Evolutionary conservation across 2,113 vertebrate species (phyloP).

Genomic region (Malurus elegans): DNA sequence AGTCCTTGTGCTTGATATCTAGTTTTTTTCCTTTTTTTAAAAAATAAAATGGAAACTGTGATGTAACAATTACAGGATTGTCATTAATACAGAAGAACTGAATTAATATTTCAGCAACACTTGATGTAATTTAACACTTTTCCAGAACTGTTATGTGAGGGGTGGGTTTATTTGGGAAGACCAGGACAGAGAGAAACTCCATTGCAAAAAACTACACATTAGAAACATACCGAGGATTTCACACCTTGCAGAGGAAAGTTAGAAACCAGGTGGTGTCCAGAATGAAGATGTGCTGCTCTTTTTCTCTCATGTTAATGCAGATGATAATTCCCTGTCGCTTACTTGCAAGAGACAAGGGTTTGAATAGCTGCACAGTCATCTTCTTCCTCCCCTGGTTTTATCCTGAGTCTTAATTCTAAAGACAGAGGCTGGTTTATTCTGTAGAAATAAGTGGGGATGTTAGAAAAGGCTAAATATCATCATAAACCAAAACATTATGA

Average conservation of each 20-base stretch:
- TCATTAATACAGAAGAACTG: neutral
- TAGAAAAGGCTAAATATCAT: conserved; percentile 73
- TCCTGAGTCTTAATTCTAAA: conserved; percentile 53
- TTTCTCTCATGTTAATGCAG: neutral
- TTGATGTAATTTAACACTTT: neutral
- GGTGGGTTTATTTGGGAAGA: neutral
- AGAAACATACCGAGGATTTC: neutral
- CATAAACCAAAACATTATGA: conserved; percentile 80
- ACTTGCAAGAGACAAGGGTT: neutral
- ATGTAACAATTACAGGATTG: neutral
- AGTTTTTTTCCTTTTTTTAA: neutral
- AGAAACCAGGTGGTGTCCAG: neutral
- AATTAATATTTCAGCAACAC: neutral
- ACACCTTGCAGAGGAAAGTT: neutral
- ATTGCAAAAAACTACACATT: neutral
- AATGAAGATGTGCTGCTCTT: neutral
- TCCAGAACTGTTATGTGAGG: neutral
- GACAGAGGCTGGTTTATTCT: conserved; percentile 64
- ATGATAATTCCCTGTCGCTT: neutral
- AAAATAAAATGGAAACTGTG: neutral
- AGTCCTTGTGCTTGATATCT: neutral
- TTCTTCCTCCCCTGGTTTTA: conserved; percentile 38
- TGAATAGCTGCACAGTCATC: neutral
- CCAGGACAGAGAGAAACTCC: neutral
- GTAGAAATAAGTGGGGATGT: conserved; percentile 70